Base-by-base conservation (phyloP, 2,888 invertebrate genomes). In the Ptilodon capucinus region DNA sequence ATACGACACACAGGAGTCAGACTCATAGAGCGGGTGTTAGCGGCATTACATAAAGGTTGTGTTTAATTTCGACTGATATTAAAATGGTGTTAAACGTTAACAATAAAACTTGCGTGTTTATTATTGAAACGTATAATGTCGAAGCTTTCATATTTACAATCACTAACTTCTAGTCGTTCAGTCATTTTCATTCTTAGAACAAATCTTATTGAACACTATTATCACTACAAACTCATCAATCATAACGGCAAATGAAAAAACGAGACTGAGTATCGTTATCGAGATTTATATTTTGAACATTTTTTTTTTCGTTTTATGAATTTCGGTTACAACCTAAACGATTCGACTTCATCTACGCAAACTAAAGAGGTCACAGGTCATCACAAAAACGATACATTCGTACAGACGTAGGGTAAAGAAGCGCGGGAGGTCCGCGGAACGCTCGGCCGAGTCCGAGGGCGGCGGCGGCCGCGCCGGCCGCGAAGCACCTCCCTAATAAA, bases 91-190 rank as follows among this genome's bases (percentile, higher is more conserved):
- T 17, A 28, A n/a, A 16, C 23, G 19, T 35, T 51, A 58, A 38
- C 51, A 84, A 82, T 81, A 64, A 85, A 87, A 86, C 81, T 66
- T 84, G 55, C 42, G 42, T 53, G 46, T 57, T 70, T 77, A 80
- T 86, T 85, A 87, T 79, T 87, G 79, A 90, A 88, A 88, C 81
- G 81, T 88, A 87, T 88, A 89, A 86, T 88, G 85, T 88, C 82
- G 87, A 90, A 90, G 90, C 88, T 83, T 81, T 76, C 81, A 72
- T 90, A 90, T 90, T 85, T 90, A 90, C 89, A 90, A 86, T 85
- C 81, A 84, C 86, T 89, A 90, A 84, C 74, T 74, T 78, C 87
- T 88, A 86, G 81, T 81, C 89, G 81, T 86, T 90, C 89, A 89
- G 89, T 90, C 89, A 85, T 87, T 83, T 40, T 78, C 81, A 79